phyloP scores from a whole-genome alignment of 2,888 invertebrate genomes.

The Ischnus inquisitorius region DNA sequence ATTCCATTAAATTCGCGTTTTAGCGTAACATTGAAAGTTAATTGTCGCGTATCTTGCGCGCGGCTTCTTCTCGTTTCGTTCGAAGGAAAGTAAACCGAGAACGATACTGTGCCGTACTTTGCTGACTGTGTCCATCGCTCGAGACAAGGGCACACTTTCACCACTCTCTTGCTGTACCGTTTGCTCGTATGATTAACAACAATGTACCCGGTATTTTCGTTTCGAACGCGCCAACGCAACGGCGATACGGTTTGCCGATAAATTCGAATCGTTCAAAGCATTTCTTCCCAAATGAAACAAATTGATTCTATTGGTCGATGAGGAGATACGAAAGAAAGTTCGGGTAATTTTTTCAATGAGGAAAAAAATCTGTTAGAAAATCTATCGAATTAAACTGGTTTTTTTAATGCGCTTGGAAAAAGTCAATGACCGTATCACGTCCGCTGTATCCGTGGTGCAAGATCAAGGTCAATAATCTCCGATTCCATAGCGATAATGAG shows the following conservation, averaged over 20 bases:
- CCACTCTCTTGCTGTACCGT: conserved; percentile 19
- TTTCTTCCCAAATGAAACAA: no score
- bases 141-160: conserved; percentile 59
- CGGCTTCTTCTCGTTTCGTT: background rate
- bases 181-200: conserved; percentile 18
- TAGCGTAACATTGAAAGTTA: conserved; percentile 3
- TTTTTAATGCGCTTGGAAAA: background rate
- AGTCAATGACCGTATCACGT: background rate
- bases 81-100: conserved; percentile 46
- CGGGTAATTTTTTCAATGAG: no score
- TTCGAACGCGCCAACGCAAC: background rate
- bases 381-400: background rate
- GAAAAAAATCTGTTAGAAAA: no score
- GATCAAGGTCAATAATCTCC: conserved; percentile 16
- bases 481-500: background rate
- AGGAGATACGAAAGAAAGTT: no score
- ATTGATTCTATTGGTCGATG: no score
- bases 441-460: background rate
- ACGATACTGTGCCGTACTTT: conserved; percentile 17
- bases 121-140: conserved; percentile 18
- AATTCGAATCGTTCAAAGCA: background rate
- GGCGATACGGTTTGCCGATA: background rate
- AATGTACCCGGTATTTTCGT: background rate
- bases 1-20: background rate
- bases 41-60: background rate